These are phyloP conservation scores for Sinonovacula constricta DNA, from an alignment of 1,140 invertebrate genomes.

Conservation along the genomic window DNA sequence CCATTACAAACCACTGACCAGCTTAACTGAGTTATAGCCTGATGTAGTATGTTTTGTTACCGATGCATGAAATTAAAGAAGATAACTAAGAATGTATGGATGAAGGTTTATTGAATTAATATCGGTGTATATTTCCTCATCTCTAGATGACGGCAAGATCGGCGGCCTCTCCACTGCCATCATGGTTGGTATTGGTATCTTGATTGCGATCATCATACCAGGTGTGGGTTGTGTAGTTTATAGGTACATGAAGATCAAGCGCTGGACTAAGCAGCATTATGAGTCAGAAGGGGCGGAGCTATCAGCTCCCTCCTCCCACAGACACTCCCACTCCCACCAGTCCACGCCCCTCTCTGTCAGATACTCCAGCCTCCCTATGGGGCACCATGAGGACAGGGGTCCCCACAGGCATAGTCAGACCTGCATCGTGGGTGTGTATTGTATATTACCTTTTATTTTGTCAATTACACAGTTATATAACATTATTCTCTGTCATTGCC, in stretches of 20 bases:
- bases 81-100: no score
- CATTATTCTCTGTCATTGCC: no score
- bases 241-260: conserved; percentile 20
- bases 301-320: not conserved
- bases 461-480: no score
- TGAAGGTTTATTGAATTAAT: no score
- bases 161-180: not conserved
- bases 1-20: no score
- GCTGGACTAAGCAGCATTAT: conserved; percentile 9
- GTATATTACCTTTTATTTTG: no score
- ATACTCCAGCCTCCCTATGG: conserved; percentile 27
- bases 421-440: conserved; percentile 40
- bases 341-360: conserved; percentile 1
- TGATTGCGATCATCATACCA: conserved; percentile 3
- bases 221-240: conserved; percentile 11
- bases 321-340: conserved; percentile 1
- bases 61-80: no score
- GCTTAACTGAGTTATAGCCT: no score
- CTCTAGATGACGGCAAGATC: not conserved
- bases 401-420: conserved; percentile 35
- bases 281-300: not conserved
- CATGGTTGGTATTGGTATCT: conserved; percentile 14
- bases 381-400: not conserved
- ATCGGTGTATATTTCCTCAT: no score
- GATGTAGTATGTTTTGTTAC: no score